Base-by-base conservation (phyloP, 2,113 vertebrate genomes). In the Chloropsis cyanopogon region DNA sequence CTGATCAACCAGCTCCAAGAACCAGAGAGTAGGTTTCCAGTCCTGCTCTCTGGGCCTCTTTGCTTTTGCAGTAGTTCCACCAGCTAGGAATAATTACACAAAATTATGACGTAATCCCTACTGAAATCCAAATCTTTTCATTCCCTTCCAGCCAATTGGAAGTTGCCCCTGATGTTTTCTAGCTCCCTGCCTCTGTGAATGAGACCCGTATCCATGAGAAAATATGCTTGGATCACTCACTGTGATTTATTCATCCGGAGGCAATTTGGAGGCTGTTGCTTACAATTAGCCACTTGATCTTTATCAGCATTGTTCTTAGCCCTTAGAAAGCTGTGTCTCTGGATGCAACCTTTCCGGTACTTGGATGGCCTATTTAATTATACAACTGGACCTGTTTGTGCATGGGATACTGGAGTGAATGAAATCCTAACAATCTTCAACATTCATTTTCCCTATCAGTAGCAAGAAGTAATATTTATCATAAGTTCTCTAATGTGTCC, bases 241-340 rank as follows among this genome's bases (percentile, higher is more conserved):
- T 96, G 97, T 95, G 96, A 79, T 96, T 97, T 97, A 97, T 98
- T 98, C 97, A 97, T 95, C 95, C 66, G 7, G 94, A 95, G 96
- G 97, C 97, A 98, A 96, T 97, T 97, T 97, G 96, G 94, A 98
- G 92, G 90, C 90, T 96, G 91, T 88, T 96, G 92, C 96, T 97
- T 95, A 97, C 95, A 98, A 97, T 98, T 97, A 98, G 94, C 95
- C 96, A 97, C 96, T 98, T 97, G 97, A 98, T 98, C 97, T 98
- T 98, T 97, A 98, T 98, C 97, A 97, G 92, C 82, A 96, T 98
- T 98, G 96, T 97, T 97, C 92, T 73, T 84, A 90, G 94, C 69
- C 92, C 94, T 95, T 84, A 94, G 95, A 95, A 97, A 95, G 93
- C 95, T 77, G 80, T 94, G 96, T 95, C 95, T 97, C 93, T 90